These are phyloP conservation scores for Osmerus eperlanus DNA, from an alignment of 2,113 vertebrate genomes.

Conservation along the genomic window DNA sequence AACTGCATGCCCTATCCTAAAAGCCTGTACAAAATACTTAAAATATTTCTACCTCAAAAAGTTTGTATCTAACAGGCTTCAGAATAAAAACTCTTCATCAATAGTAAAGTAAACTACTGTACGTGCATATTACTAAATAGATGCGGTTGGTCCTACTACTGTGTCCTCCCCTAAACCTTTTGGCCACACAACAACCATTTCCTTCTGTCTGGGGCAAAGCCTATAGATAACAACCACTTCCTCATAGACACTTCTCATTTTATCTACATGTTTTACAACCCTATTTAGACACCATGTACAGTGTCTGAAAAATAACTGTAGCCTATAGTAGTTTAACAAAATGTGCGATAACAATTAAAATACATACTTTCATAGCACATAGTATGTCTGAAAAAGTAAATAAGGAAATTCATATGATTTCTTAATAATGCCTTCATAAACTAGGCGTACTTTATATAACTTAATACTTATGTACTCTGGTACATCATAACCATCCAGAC, in stretches of 20 bases:
- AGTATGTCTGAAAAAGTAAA: no score
- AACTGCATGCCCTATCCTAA: no score
- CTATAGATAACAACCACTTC: constrained; percentile 67
- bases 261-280: background rate
- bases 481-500: no score
- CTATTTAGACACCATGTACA: background rate
- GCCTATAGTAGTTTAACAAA: no score
- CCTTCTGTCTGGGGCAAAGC: constrained; percentile 69
- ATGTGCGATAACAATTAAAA: background rate
- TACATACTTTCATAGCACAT: no score
- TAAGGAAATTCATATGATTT: no score
- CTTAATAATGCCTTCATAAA: no score
- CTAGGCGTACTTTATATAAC: no score
- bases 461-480: no score
- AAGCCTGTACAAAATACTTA: no score
- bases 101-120: background rate
- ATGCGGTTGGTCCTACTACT: background rate
- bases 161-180: constrained; percentile 27
- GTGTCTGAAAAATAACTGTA: background rate
- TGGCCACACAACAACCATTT: constrained; percentile 60
- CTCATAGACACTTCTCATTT: constrained; percentile 74
- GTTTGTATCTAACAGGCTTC: background rate
- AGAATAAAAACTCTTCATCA: background rate
- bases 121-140: background rate
- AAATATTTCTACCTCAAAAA: no score